Base-by-base conservation (phyloP, 2,888 invertebrate genomes). In the Coleophora deauratella region DNA sequence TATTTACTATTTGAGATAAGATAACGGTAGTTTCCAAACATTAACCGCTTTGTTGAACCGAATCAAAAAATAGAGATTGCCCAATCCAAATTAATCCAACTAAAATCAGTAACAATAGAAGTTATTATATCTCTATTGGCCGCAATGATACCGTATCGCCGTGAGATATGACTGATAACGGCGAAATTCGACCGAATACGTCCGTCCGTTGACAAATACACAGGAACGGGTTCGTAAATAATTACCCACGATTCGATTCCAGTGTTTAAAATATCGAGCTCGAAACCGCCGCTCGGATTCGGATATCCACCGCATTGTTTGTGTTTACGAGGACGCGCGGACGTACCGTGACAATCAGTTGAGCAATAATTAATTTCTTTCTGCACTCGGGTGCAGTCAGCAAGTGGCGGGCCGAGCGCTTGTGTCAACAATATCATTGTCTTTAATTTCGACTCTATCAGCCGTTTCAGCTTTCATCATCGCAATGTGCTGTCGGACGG, bases 321-420 rank as follows among this genome's bases (percentile, higher is more conserved):
- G 69, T 69, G 50, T 76, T 75, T 70, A 68, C 66, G 50, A 62
- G 62, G 63, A 67, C 66, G 57, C 66, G 50, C 62, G 62, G 63
- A 67, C 66, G 57, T 49, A 58, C 58, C 61, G 21, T 21, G 63
- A 65, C 67, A 70, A 69, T 73, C 59, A 70, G 67, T 81, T 79
- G 66, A 57, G 81, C 72, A 82, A 82, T 73, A 68, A 63, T 63
- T n/a, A n/a, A n/a, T n/a, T n/a, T 67, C 56, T 63, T 67, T 62
- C 64, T 10, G 10, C 59, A 63, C 59, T 68, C 63, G 55, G 57
- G 66, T 66, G 57, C 59, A 66, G 65, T 77, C 72, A 73, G 75
- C 73, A 62, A 60, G 61, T 67, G 64, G 57, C 65, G 42, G 51
- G 52, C 56, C 55, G 52, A 45, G 43, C 49, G 56, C 53, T 53